Evolutionary conservation across 2,113 vertebrate genomes (phyloP).

Genomic region (Speoplatyrhinus poulsoni): DNA sequence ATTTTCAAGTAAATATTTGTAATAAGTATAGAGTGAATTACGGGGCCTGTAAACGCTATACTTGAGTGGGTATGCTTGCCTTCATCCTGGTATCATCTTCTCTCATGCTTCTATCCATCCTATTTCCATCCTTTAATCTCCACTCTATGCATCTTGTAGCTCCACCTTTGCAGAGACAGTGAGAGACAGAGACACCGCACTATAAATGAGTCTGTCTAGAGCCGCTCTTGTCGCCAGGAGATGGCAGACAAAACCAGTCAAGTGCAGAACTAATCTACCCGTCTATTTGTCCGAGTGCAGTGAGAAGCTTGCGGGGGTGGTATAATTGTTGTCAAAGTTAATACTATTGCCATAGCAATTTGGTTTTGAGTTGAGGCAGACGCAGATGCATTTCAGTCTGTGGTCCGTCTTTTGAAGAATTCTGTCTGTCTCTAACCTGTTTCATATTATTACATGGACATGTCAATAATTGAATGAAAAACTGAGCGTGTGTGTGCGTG

Average conservation of each 20-base stretch:
- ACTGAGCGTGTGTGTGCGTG: conserved; percentile 23
- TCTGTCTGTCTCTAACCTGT: conserved; percentile 43
- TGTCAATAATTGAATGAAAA: conserved; percentile 63
- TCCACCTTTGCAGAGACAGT: conserved; percentile 3
- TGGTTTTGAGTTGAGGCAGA: conserved; percentile 22
- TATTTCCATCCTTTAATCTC: conserved; percentile 10
- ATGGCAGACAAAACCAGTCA: conserved; percentile 64
- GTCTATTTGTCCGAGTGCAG: conserved; percentile 64
- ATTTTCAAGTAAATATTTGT: neutral
- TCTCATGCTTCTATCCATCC: neutral
- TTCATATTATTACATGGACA: conserved; percentile 59
- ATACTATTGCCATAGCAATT: conserved; percentile 44
- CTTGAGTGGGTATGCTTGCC: neutral
- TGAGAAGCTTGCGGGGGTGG: conserved; percentile 48
- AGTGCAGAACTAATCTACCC: conserved; percentile 72
- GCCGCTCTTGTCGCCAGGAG: conserved; percentile 31
- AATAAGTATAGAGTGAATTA: conserved; percentile 15
- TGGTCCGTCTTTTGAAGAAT: conserved; percentile 29
- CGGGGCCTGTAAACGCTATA: neutral
- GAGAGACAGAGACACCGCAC: conserved; percentile 19
- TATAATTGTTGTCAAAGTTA: conserved; percentile 55
- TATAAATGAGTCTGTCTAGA: conserved; percentile 34
- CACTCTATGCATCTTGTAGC: conserved; percentile 5
- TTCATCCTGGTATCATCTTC: neutral
- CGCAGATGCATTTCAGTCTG: conserved; percentile 47